Evolutionary conservation across 2,113 vertebrate species (phyloP), one percentile per base, ranked within the genome.

Genomic region (Rhinolophus ferrumequinum): DNA sequence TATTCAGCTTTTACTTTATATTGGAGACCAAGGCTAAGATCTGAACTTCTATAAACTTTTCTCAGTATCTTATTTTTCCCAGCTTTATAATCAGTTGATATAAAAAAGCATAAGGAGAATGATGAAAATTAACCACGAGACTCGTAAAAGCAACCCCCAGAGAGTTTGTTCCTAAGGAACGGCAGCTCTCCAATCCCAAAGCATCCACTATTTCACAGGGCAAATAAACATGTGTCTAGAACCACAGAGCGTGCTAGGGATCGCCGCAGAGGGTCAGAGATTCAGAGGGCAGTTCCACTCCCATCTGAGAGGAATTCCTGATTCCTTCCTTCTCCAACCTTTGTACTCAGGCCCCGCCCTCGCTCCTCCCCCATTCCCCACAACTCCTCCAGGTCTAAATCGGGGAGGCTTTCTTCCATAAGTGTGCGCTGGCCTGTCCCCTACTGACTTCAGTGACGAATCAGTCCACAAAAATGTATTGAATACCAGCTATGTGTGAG

Each of bases 381-480:
- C 4, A 56, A 28, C 18, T 67, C 56, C 38, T 72, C 66, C 50
- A 18, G 6, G 7, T 21, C 81, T 26, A 81, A 82, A 33, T 12
- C 0, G 0, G 14, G 19, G 9, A 69, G 69, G 24, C n/a, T 64
- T 28, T 91, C 58, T 64, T 81, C 64, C 8, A 41, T 9, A 79
- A 24, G 38, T 77, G 73, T 64, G 60, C 66, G 70, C 30, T 18
- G 14, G 26, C 26, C 26, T 6, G 24, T 70, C 38, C 35, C 58
- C 82, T 73, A 5, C 0, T 84, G 70, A 90, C 38, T 76, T 91
- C 86, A 90, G 69, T 73, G 64, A 92, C 75, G 28, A 95, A n/a
- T n/a, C 35, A 30, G 33, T 60, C 85, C 93, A n/a, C 79, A 50
- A 79, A 54, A 76, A 95, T 54, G 11, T 87, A 87, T 26, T 70